These are phyloP conservation scores for Osmerus eperlanus DNA, from an alignment of 2,113 vertebrate genomes.

Conservation along the genomic window DNA sequence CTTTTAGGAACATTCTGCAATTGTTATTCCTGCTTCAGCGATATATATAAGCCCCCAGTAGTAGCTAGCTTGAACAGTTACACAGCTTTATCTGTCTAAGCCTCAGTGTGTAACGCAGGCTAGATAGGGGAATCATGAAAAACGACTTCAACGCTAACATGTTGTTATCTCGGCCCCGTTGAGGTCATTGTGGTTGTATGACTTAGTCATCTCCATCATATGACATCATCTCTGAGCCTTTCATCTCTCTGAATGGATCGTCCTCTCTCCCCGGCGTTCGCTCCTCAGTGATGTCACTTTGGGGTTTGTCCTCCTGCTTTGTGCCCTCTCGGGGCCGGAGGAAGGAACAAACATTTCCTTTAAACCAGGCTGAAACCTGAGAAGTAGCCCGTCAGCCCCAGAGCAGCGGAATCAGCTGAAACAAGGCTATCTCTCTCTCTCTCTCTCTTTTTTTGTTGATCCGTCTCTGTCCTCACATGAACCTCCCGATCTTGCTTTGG, in stretches of 20 bases:
- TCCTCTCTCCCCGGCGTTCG: not conserved
- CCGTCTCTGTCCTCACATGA: slow-evolving; percentile 8
- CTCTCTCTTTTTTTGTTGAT: not conserved
- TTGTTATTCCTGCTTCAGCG: too few species aligned
- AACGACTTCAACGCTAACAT: too few species aligned
- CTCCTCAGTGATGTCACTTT: slow-evolving; percentile 24
- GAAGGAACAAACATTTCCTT: too few species aligned
- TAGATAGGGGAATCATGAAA: too few species aligned
- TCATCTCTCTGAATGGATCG: not conserved
- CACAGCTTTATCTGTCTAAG: too few species aligned
- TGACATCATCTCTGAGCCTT: not conserved
- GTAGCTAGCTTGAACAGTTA: too few species aligned
- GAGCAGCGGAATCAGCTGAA: not conserved
- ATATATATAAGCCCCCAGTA: too few species aligned
- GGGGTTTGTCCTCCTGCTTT: not conserved
- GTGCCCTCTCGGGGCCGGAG: not conserved
- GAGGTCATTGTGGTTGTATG: slow-evolving; percentile 4
- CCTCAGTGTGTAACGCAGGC: too few species aligned
- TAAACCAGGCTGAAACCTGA: too few species aligned
- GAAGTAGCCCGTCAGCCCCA: too few species aligned
- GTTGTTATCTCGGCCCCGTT: not conserved
- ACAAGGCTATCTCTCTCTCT: not conserved
- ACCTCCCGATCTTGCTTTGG: not conserved
- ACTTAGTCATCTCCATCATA: not conserved
- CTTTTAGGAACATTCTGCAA: too few species aligned